Evolutionary conservation across 2,113 vertebrate species (phyloP), one percentile per base, ranked within the genome.

Genomic region (Cyanoliseus patagonus): DNA sequence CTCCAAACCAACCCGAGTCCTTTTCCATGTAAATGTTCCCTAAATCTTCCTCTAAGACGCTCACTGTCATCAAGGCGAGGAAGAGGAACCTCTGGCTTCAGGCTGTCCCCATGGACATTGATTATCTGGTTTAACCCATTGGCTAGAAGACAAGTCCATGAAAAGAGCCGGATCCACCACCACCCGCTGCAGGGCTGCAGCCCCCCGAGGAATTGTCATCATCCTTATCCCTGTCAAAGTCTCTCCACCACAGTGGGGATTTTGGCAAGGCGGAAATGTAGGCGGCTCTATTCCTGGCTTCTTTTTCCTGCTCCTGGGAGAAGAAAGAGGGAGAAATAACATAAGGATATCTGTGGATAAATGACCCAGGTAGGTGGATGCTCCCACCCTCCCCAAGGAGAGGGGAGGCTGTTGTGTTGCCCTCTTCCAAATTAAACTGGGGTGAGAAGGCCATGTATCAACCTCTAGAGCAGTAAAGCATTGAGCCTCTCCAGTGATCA

Each of bases 261-360:
- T 98, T 97, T 0, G 98, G 98, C 81, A 98, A 96, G 5, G 98
- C 90, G 0, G 98, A 98, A 89, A 98, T 98, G 41, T 98, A 98
- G 66, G 98, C 98, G 0, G 98, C 97, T 95, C 97, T 96, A 96
- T 98, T 98, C 77, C 98, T 95, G 0, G 98, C 98, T 96, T 98
- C 98, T 86, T 98, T 98, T 94, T 98, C 98, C 92, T 98, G 98
- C 76, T 98, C 98, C 98, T 98, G 86, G 35, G 42, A 82, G 52
- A 68, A 91, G 28, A 17, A 83, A 90, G 13, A 7, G 44, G 42
- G 14, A 42, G 49, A 92, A 89, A 64, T 4, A 73, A 46, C 41
- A 62, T n/a, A 83, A 70, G 24, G 6, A 28, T 30, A 78, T 78
- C 33, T 77, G 61, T 3, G 9, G 28, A 47, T 68, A 46, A 78